These are phyloP conservation scores for Himalopsyche anomala DNA, from an alignment of 2,888 invertebrate species.

Conservation along the genomic window DNA sequence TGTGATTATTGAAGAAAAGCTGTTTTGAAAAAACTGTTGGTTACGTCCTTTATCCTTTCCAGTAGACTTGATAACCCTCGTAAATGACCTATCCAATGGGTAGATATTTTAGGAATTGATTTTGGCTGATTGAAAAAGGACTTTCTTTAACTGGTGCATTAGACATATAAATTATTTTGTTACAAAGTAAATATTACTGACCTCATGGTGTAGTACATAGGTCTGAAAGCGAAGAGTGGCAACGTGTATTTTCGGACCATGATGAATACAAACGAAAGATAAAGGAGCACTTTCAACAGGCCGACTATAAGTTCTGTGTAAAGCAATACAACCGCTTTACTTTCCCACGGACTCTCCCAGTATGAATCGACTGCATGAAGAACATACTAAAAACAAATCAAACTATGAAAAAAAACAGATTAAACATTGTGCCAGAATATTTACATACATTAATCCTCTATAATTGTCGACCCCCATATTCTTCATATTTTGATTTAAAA, in stretches of 20 bases:
- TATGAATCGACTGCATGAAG: constrained; percentile 91
- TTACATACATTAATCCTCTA: background rate
- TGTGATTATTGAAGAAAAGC: too few relatives aligned
- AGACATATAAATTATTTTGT: too few relatives aligned
- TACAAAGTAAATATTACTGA: constrained; percentile 69
- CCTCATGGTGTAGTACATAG: constrained; percentile 99
- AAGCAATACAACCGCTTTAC: constrained; percentile 97
- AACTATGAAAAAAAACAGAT: background rate
- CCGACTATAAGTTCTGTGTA: constrained; percentile 98
- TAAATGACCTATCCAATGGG: too few relatives aligned
- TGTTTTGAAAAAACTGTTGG: too few relatives aligned
- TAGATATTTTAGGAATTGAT: too few relatives aligned
- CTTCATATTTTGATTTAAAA: too few relatives aligned
- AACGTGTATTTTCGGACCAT: constrained; percentile 98
- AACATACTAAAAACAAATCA: constrained; percentile 69
- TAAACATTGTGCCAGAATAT: background rate
- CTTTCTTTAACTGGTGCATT: too few relatives aligned
- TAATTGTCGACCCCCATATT: too few relatives aligned
- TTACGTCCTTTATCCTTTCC: too few relatives aligned
- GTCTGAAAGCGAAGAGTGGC: constrained; percentile 98
- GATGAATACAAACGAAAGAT: constrained; percentile 93
- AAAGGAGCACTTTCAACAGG: constrained; percentile 88
- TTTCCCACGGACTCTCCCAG: constrained; percentile 98
- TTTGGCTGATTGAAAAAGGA: too few relatives aligned
- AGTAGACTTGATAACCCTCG: too few relatives aligned